Conservation (phyloP, 2,888 invertebrate species). For the Drosophila cyrtoloma region DNA sequence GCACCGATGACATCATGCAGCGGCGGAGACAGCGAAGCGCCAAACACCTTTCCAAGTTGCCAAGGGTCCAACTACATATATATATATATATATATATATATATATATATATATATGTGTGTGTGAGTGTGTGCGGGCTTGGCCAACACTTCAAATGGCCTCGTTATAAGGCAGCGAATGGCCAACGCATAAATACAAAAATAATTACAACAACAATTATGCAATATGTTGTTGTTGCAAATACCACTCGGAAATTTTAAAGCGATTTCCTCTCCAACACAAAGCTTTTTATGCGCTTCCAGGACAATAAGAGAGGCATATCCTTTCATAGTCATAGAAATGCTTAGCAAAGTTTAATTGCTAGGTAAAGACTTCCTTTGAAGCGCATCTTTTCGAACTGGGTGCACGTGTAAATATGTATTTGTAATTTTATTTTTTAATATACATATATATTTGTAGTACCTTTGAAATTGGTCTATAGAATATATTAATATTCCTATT, state of each 20-base stretch:
- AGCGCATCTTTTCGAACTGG: neutral
- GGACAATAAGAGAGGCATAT: neutral
- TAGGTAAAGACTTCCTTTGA: neutral
- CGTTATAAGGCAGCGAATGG: constrained; percentile 43
- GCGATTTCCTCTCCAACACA: neutral
- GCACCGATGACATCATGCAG: constrained; percentile 72
- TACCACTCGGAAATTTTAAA: neutral
- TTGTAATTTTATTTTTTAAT: neutral
- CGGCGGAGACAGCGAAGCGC: constrained; percentile 56
- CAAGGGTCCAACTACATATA: constrained; percentile 23
- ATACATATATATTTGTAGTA: neutral
- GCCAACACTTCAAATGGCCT: constrained; percentile 66
- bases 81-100: neutral
- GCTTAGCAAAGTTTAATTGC: neutral
- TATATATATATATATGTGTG: constrained; percentile 1
- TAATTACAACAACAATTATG: neutral
- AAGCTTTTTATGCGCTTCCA: neutral
- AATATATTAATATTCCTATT: neutral
- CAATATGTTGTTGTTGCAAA: constrained; percentile 4
- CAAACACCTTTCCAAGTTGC: constrained; percentile 59
- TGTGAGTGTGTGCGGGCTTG: constrained; percentile 45
- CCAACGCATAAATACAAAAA: constrained; percentile 44
- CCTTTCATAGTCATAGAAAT: neutral
- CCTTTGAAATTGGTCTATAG: neutral
- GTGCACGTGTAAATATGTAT: neutral